Evolutionary conservation across 35 echinoderm and acorn worm genomes (phyloP).

Genomic region (Eucidaris tribuloides): DNA sequence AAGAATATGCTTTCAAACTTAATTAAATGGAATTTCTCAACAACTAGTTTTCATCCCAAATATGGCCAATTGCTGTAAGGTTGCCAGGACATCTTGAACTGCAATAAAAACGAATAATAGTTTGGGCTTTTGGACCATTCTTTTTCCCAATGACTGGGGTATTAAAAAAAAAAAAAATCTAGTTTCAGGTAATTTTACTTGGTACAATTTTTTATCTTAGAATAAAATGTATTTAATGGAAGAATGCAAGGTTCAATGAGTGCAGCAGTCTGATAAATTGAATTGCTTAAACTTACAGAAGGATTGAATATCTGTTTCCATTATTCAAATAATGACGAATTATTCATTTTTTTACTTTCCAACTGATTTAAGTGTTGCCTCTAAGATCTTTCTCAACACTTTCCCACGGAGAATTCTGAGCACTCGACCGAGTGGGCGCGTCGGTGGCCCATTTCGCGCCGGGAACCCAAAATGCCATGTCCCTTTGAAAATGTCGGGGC

Average conservation of each 20-base stretch:
- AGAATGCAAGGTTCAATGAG: neutral
- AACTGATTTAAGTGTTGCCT: conserved; percentile 28
- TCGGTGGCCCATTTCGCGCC: conserved; percentile 71
- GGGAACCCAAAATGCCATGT: conserved; percentile 75
- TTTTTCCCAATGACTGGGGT: too few relatives aligned
- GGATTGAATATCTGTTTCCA: neutral
- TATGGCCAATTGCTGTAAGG: too few relatives aligned
- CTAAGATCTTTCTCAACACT: conserved; percentile 57
- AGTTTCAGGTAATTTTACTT: neutral
- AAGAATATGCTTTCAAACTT: too few relatives aligned
- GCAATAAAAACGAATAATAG: too few relatives aligned
- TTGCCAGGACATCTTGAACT: too few relatives aligned
- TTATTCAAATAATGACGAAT: neutral
- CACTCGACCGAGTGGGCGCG: too few relatives aligned
- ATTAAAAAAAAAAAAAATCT: neutral
- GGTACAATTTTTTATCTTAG: neutral
- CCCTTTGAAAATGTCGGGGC: conserved; percentile 66
- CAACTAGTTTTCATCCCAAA: too few relatives aligned
- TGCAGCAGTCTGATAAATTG: neutral
- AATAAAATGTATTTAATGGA: neutral
- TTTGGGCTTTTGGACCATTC: too few relatives aligned
- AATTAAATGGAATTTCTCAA: too few relatives aligned
- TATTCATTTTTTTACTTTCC: conserved; percentile 36
- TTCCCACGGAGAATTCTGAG: conserved; percentile 67
- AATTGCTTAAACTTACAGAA: neutral